A percentile compares a stretch with the other conserved stretches of the same genome.
Conservation (phyloP, 2,888 invertebrate genomes). For the Aradus depressus region DNA sequence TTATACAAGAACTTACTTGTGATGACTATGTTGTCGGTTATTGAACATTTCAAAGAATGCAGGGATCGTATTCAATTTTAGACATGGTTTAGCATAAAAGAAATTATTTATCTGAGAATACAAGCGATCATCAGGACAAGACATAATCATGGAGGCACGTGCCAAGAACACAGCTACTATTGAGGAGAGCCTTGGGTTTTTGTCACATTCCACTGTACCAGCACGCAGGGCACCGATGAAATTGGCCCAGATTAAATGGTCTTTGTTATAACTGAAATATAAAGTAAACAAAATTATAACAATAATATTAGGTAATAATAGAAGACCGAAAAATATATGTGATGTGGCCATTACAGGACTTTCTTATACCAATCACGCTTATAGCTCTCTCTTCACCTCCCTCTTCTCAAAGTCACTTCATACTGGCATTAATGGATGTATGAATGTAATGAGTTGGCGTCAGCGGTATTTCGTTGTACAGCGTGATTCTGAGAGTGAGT, state of each 20-base stretch:
- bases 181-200: slow-evolving; percentile 43
- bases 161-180: slow-evolving; percentile 60
- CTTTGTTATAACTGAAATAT: slow-evolving; percentile 45
- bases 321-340: too few relatives aligned
- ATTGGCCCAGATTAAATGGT: slow-evolving; percentile 54
- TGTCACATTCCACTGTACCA: slow-evolving; percentile 40
- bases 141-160: slow-evolving; percentile 54
- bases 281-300: too few relatives aligned
- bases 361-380: too few relatives aligned
- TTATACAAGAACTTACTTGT: slow-evolving; percentile 21
- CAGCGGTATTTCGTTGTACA: too few relatives aligned
- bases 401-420: too few relatives aligned
- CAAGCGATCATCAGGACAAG: slow-evolving; percentile 61
- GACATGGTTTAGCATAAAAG: slow-evolving; percentile 60
- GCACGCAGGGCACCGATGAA: slow-evolving; percentile 55
- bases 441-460: too few relatives aligned
- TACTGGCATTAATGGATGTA: too few relatives aligned
- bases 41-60: slow-evolving; percentile 78
- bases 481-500: too few relatives aligned
- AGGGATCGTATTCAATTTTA: slow-evolving; percentile 70
- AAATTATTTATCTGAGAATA: slow-evolving; percentile 69
- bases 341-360: too few relatives aligned
- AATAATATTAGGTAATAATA: too few relatives aligned
- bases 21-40: slow-evolving; percentile 57
- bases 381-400: too few relatives aligned